These are phyloP conservation scores for Pteropus alecto DNA, from an alignment of 2,113 vertebrate genomes.

Conservation along the genomic window DNA sequence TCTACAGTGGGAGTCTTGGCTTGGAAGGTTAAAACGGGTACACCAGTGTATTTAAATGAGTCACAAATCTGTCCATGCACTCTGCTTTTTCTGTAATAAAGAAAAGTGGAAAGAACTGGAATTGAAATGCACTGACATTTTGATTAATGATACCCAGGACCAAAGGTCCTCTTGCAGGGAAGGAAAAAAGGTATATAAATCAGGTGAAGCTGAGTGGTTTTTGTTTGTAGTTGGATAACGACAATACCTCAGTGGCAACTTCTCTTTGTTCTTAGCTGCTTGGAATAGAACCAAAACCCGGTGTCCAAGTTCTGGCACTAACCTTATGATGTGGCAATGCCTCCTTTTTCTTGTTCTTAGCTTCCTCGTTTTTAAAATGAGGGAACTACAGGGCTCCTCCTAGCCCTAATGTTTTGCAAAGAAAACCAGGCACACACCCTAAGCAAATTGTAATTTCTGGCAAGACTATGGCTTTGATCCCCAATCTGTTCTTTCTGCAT, in stretches of 20 bases:
- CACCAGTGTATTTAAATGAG: background rate
- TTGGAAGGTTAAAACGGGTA: background rate
- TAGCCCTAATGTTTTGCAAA: background rate
- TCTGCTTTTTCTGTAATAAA: conserved; percentile 5
- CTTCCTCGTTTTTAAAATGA: background rate
- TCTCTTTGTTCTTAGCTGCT: conserved; percentile 15
- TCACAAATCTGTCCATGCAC: background rate
- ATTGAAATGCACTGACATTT: conserved; percentile 26
- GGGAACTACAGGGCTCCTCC: background rate
- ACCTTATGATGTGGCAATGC: background rate
- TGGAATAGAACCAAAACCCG: background rate
- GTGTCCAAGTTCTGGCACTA: background rate
- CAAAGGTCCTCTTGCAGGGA: conserved; percentile 4
- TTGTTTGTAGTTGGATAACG: background rate
- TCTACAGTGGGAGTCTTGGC: background rate
- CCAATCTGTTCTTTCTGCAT: background rate
- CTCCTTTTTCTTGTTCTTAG: background rate
- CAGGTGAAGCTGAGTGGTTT: background rate
- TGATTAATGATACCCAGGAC: conserved; percentile 26
- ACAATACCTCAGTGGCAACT: background rate
- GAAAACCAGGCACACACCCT: background rate
- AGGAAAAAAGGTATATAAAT: conserved; percentile 29
- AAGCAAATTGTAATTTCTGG: background rate
- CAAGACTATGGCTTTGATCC: background rate
- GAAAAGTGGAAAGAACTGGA: background rate